Base-by-base conservation (phyloP, 2,888 invertebrate genomes). In the Tipula lateralis region DNA sequence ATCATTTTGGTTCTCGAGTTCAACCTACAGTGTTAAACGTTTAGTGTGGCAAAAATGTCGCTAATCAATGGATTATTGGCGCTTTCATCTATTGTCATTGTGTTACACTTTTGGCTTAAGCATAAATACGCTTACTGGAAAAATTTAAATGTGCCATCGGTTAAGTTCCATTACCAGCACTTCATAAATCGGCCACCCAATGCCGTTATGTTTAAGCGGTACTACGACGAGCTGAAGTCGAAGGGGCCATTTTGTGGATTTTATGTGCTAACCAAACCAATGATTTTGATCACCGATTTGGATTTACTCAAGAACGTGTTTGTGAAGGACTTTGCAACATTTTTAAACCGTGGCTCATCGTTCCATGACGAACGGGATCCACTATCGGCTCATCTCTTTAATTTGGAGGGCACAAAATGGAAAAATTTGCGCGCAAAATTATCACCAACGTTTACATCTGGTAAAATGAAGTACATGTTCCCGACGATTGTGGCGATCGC, bases 401-500 rank as follows among this genome's bases (percentile, higher is more conserved):
- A 92, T 85, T 88, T 92, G 82, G 90, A 91, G 83, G 93, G 92
- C 0, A 89, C 91, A 6, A 90, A 91, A 84, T 95, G 95, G 95
- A 93, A 91, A 87, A 91, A 90, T 83, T 88, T 94, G 30, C 91
- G 95, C 13, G 86, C 91, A 0, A 93, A 93, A 87, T 89, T 95
- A 87, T 92, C 94, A 0, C 93, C 94, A 0, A 92, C 93, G 0
- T 95, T 94, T n/a, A n/a, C n/a, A n/a, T n/a, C n/a, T n/a, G n/a
- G n/a, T n/a, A n/a, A n/a, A n/a, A n/a, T n/a, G n/a, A n/a, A n/a
- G n/a, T n/a, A n/a, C n/a, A n/a, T n/a, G n/a, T n/a, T n/a, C n/a
- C n/a, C n/a, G n/a, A n/a, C 87, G 92, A 94, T 0, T 91, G 94
- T 0, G 93, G 93, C 7, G 94, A 90, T 93, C 85, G 92, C 92